Base-by-base conservation (phyloP, 2,797 vertebrate species). In the Sternotherus odoratus region DNA sequence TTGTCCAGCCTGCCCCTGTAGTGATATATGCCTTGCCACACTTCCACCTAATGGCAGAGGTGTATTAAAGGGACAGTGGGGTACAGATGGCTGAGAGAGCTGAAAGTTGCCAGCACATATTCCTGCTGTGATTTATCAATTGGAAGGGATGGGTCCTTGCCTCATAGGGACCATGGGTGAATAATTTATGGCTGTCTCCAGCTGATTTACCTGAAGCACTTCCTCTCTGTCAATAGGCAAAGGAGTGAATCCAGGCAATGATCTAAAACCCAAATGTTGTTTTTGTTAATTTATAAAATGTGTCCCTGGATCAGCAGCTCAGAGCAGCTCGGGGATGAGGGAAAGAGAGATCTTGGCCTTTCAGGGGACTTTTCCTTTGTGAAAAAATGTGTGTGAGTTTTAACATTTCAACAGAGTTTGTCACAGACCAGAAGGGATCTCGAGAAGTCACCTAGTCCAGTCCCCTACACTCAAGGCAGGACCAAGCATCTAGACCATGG, bases 111-210 rank as follows among this genome's bases (percentile, higher is more conserved):
- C 78, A 79, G 49, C 57, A 2, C 83, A 17, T 88, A 91, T 80
- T 86, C 33, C 84, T 94, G 48, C 63, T 72, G 43, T 49, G 43
- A 23, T 82, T 94, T 92, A 72, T 91, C 95, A 94, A 85, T 0
- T 1, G 89, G 60, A 63, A n/a, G 89, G 94, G 92, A 79, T 51
- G 92, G 95, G 79, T 8, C 19, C 36, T 12, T 39, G n/a, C 66
- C 21, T 36, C 66, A 9, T 23, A 69, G 30, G 30, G 9, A 15
- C 36, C 69, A 23, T 39, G 36, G 36, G 39, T 43, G 36, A 63
- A 72, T 85, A 80, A 95, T 95, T 96, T 91, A 93, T 94, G 94
- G 95, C 91, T 96, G 95, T 97, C 96, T 95, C 95, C 95, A 96
- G 95, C 95, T 96, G 96, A 94, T 95, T 92, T 95, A 43, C 84